Conservation (phyloP, 1,140 invertebrate genomes). For the Caenorhabditis elegans region DNA sequence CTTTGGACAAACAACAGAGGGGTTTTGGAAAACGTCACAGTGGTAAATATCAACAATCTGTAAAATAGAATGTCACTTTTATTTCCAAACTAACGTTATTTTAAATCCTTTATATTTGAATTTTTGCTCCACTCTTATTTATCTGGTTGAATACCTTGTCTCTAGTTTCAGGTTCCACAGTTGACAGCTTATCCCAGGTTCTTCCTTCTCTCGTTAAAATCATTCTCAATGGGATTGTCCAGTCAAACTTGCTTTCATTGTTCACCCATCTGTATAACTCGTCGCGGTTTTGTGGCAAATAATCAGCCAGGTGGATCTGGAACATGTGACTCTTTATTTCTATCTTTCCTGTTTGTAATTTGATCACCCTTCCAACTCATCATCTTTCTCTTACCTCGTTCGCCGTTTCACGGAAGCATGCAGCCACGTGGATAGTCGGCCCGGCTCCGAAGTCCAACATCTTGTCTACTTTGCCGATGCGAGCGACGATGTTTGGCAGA, state of each 20-base stretch:
- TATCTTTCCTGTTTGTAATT: neutral
- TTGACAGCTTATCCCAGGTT: neutral
- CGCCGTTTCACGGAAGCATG: conserved; percentile 57
- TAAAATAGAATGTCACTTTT: neutral
- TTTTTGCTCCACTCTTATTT: neutral
- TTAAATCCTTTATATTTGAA: neutral
- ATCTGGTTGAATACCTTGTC: neutral
- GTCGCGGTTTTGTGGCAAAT: conserved; percentile 60
- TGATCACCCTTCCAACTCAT: neutral
- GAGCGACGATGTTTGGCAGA: conserved; percentile 56
- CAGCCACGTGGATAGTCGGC: conserved; percentile 62
- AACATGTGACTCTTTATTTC: neutral
- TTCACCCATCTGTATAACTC: conserved; percentile 55
- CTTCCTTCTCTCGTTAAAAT: conserved; percentile 27
- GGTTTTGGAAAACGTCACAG: conserved; percentile 53
- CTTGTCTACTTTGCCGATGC: conserved; percentile 46
- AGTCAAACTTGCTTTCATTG: conserved; percentile 53
- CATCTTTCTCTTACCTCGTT: conserved; percentile 50
- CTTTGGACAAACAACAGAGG: conserved; percentile 47
- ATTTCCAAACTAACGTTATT: neutral
- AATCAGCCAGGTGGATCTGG: conserved; percentile 62
- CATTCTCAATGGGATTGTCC: conserved; percentile 53
- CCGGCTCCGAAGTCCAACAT: conserved; percentile 63
- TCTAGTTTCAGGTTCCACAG: neutral
- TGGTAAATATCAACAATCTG: conserved; percentile 53